Evolutionary conservation across 2,888 invertebrate species (phyloP), one percentile per base, ranked within the genome.

Genomic region (Erannis defoliaria): DNA sequence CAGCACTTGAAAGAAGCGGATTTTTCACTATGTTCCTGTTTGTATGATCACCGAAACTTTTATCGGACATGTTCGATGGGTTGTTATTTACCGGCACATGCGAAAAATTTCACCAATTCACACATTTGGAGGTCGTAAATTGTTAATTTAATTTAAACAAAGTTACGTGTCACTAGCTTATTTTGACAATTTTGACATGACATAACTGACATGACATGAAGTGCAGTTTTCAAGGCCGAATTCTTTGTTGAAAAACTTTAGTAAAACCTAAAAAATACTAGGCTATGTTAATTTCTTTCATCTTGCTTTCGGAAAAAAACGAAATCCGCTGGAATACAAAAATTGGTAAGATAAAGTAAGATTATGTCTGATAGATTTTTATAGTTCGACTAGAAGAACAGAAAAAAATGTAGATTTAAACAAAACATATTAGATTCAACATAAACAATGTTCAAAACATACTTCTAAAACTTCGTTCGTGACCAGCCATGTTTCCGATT

Each of bases 1-100:
- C 96, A 62, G 96, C 96, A 55, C 95, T 95, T 73, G 95, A 95
- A 66, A 97, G 92, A 74, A 97, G 92, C 29, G 96, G 95, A 88
- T 97, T 97, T 93, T 91, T 92, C 77, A 93, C 87, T 64, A 88
- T 79, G 81, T 85, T 88, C 81, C 84, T 85, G 73, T 82, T 86
- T 57, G 82, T 78, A 65, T 88, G 82, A 77, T 92, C 91, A 79
- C 91, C 89, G 68, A 89, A 91, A 88, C 90, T 87, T 86, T 86
- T 90, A 77, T 93, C 92, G 70, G 91, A 86, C 92, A 93, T 93
- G 70, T 82, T 78, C 62, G 66, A 64, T 61, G 71, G 66, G 67
- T 72, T 76, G 57, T 75, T 78, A 77, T 78, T 82, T 78, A 82
- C 81, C 81, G 84, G 80, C 74, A 74, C 80, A 82, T 81, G 80